Base-by-base conservation (phyloP, 2,888 invertebrate species). In the Notocelia uddmanniana region DNA sequence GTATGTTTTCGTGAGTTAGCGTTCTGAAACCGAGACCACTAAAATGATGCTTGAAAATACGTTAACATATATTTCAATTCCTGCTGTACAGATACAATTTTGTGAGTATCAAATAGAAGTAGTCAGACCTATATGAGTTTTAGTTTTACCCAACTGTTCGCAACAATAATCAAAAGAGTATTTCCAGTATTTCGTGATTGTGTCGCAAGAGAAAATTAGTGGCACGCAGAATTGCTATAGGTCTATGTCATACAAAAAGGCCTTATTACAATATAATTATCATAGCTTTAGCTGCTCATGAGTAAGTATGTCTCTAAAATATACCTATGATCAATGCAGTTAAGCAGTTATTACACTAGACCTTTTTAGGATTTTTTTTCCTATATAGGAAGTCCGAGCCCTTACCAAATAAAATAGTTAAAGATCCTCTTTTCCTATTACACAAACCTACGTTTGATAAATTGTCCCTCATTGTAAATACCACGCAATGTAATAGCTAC, bases 1-100 rank as follows among this genome's bases (percentile, higher is more conserved):
- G 86, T 87, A 81, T 86, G 86, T 89, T 90, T 90, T 90, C 89
- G 87, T 86, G 85, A 87, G 86, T 83, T 82, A 81, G 81, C 81
- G 79, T 81, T 83, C 83, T 80, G 78, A 76, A 76, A 77, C 76
- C 73, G 76, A 60, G 72, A 74, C 79, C 77, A 77, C 77, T 85
- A 88, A 89, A 87, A 88, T 88, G 72, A 13, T 23, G 86, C 73
- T 74, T 81, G 83, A 8, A 18, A 19, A 19, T 62, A 26, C 26
- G 45, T 3, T 2, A 15, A 23, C 23, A 21, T 15, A 41, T 6
- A 45, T 45, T 45, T 6, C 15, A 45, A 45, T 45, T 13, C 3
- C 13, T 11, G 34, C 2, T 13, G 13, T 41, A 15, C 5, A 15
- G 41, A 15, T 13, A 50, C 0, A 19, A 18, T 18, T 10, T 50